These are phyloP conservation scores for Mormyrus hasselquistii DNA, from an alignment of 2,797 vertebrate species.

Conservation along the genomic window DNA sequence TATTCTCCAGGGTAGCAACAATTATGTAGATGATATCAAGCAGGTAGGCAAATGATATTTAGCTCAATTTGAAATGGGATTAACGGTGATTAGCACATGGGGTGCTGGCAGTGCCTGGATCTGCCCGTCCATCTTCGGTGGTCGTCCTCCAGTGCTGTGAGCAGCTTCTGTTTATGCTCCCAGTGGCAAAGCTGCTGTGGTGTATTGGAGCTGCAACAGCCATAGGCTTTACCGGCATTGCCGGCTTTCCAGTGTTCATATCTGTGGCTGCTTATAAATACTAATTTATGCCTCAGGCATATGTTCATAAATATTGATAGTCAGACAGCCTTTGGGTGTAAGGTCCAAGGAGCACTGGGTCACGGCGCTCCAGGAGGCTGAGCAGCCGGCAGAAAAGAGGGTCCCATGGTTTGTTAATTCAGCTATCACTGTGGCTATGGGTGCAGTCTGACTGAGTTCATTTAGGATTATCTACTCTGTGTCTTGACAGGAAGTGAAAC, in stretches of 20 bases:
- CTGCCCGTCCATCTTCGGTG: constrained; percentile 34
- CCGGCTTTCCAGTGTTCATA: background rate
- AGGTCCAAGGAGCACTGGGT: background rate
- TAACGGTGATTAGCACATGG: background rate
- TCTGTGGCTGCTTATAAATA: background rate
- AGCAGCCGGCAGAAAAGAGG: background rate
- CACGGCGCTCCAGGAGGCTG: background rate
- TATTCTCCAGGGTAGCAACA: background rate
- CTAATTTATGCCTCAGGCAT: background rate
- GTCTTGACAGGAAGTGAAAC: background rate
- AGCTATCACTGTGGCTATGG: background rate
- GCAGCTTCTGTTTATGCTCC: constrained; percentile 13
- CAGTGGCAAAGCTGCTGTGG: constrained; percentile 5
- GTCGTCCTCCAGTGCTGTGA: constrained; percentile 25
- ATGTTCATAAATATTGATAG: background rate
- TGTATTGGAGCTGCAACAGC: background rate
- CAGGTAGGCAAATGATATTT: background rate
- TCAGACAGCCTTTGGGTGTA: background rate
- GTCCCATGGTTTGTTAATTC: background rate
- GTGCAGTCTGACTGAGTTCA: background rate
- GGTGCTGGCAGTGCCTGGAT: background rate
- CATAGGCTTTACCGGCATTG: background rate
- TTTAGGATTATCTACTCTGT: background rate
- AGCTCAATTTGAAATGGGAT: background rate
- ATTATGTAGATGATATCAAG: background rate